A percentile compares a stretch with the other conserved stretches of the same genome.
Conservation (phyloP, 1,140 invertebrate species). For the Sarcophaga peregrina region DNA sequence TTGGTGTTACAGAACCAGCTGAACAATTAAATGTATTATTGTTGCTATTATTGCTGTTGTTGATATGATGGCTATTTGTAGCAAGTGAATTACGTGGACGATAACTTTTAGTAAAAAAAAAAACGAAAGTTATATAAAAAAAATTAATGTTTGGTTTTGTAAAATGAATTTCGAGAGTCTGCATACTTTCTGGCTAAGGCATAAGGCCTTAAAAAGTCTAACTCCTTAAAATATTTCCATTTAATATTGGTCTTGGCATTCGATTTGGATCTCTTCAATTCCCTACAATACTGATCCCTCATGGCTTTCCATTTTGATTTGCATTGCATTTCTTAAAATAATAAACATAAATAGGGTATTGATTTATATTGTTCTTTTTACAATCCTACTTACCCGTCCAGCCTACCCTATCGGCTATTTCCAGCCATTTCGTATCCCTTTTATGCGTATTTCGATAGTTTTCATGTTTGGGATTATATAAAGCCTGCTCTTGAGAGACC, state of each 20-base stretch:
- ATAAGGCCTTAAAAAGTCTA: conserved; percentile 61
- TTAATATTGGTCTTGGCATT: conserved; percentile 58
- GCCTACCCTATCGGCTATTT: conserved; percentile 57
- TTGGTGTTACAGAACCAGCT: conserved; percentile 44
- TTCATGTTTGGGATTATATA: conserved; percentile 62
- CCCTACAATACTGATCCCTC: conserved; percentile 62
- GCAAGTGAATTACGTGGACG: conserved; percentile 50
- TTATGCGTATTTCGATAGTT: conserved; percentile 59
- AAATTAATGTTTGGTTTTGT: too few relatives aligned
- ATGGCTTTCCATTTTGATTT: conserved; percentile 64
- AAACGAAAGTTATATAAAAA: conserved; percentile 23
- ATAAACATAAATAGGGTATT: background rate
- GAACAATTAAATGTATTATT: conserved; percentile 42
- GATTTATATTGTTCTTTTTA: background rate
- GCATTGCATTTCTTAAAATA: conserved; percentile 54
- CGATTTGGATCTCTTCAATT: conserved; percentile 59
- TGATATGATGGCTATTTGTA: background rate
- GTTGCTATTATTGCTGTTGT: conserved; percentile 46
- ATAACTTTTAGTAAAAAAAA: too few relatives aligned
- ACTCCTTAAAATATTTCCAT: conserved; percentile 64
- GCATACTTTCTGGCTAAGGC: conserved; percentile 61
- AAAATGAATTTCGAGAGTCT: background rate
- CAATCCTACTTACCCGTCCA: conserved; percentile 53
- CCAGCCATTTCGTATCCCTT: conserved; percentile 60
- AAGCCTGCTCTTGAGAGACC: conserved; percentile 59